phyloP scores from a whole-genome alignment of 2,888 invertebrate genomes.

The Orthosia incerta region DNA sequence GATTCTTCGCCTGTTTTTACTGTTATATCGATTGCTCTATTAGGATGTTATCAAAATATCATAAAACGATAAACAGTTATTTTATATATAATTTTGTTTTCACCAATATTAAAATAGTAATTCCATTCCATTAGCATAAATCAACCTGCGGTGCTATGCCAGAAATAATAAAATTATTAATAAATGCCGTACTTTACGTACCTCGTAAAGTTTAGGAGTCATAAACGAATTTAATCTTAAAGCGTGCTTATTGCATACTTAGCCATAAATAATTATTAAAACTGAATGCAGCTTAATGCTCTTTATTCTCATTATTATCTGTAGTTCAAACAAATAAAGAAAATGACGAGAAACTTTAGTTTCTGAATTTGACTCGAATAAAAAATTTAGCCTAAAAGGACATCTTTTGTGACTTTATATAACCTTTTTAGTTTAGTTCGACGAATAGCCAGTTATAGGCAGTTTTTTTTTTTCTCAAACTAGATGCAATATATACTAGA shows the following conservation, averaged over 20 bases:
- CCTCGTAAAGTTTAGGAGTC: conserved; percentile 34
- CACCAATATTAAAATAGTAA: conserved; percentile 12
- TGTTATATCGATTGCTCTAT: not conserved
- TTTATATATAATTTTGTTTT: not conserved
- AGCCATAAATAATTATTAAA: conserved; percentile 36
- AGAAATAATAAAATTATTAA: conserved; percentile 35
- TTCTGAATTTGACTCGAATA: conserved; percentile 10
- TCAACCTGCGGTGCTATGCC: conserved; percentile 9
- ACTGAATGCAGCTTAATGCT: conserved; percentile 3
- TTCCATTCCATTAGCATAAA: conserved; percentile 26
- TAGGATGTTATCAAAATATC: not conserved
- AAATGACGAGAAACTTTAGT: not conserved
- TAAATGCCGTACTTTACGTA: conserved; percentile 32
- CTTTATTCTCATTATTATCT: not conserved
- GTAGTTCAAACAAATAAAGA: conserved; percentile 15
- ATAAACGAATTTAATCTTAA: conserved; percentile 43
- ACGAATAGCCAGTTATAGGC: not conserved
- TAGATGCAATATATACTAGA: not conserved
- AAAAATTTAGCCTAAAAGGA: not conserved
- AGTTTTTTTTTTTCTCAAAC: not conserved
- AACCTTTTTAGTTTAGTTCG: not conserved
- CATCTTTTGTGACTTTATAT: not conserved
- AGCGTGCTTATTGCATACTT: conserved; percentile 32
- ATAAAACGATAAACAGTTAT: not conserved
- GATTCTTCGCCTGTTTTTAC: not conserved